These are phyloP conservation scores for Puma concolor DNA, from an alignment of 2,113 vertebrate genomes.

Conservation along the genomic window DNA sequence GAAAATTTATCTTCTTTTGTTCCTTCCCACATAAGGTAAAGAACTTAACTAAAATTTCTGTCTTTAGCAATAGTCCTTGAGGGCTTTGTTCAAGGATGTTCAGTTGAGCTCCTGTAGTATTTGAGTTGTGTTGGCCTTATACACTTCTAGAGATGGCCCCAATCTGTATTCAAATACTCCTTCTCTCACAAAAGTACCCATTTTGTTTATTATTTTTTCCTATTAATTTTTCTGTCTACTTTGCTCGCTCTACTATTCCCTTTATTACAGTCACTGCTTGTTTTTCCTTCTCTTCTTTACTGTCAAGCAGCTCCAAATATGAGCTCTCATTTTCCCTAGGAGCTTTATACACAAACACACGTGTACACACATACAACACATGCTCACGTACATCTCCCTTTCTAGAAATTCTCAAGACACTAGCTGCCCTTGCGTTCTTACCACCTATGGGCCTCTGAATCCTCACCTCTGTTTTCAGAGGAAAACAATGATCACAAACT, in stretches of 20 bases:
- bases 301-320: neutral
- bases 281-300: neutral
- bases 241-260: rapidly evolving
- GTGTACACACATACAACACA: neutral
- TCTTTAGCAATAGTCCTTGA: neutral
- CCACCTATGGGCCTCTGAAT: neutral
- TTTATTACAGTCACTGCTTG: neutral
- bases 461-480: neutral
- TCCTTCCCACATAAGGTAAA: neutral
- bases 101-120: neutral
- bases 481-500: neutral
- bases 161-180: neutral
- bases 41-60: neutral
- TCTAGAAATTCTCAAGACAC: neutral
- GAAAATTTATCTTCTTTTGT: neutral
- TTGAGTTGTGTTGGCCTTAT: rapidly evolving
- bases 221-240: neutral
- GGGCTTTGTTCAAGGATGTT: neutral
- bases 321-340: neutral
- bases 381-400: rapidly evolving
- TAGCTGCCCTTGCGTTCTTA: neutral
- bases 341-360: neutral
- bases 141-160: no score
- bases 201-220: neutral
- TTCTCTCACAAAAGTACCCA: neutral